Evolutionary conservation across 2,113 vertebrate species (phyloP).

Genomic region (Pyxicephalus adspersus): DNA sequence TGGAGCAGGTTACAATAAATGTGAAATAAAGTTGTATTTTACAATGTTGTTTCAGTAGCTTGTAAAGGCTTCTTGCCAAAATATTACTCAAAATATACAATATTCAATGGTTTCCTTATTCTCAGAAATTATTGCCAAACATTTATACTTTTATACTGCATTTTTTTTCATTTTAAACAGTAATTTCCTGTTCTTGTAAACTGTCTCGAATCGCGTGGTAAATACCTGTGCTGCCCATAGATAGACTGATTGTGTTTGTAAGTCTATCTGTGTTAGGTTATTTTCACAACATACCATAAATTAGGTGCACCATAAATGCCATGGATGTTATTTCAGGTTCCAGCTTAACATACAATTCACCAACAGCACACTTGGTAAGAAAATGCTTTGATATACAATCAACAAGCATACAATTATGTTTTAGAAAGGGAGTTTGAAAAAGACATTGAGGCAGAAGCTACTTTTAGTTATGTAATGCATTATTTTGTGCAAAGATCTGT

Average conservation of each 20-base stretch:
- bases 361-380: constrained; percentile 49
- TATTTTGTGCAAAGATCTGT: no score
- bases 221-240: constrained; percentile 30
- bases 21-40: constrained; percentile 33
- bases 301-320: constrained; percentile 37
- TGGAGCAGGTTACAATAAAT: constrained; percentile 38
- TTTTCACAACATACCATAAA: constrained; percentile 37
- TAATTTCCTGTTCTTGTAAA: constrained; percentile 57
- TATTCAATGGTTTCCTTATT: constrained; percentile 48
- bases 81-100: constrained; percentile 33
- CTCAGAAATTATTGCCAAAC: constrained; percentile 42
- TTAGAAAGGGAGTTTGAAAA: constrained; percentile 12
- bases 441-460: no score
- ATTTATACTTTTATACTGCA: constrained; percentile 45
- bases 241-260: constrained; percentile 7
- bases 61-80: constrained; percentile 39
- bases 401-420: constrained; percentile 32
- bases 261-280: constrained; percentile 20
- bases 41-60: constrained; percentile 44
- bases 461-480: no score
- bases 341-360: constrained; percentile 53
- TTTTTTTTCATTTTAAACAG: constrained; percentile 43
- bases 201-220: constrained; percentile 48
- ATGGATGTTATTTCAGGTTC: constrained; percentile 56
- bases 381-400: constrained; percentile 62